Base-by-base conservation (phyloP, 2,888 invertebrate genomes). In the Parnassius glacialis region DNA sequence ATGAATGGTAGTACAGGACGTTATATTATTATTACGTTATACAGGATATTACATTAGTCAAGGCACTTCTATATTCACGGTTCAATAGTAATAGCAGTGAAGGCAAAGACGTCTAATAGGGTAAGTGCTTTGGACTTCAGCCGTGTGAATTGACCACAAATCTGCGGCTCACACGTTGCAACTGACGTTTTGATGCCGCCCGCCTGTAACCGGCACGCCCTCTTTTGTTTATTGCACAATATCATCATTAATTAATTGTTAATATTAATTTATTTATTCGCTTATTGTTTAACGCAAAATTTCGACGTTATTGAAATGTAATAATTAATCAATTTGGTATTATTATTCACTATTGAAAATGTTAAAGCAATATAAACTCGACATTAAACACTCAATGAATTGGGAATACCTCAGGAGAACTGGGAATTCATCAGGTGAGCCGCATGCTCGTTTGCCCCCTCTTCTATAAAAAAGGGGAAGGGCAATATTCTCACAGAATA, bases 121-220 rank as follows among this genome's bases (percentile, higher is more conserved):
- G 74, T 77, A 74, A 74, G 73, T 68, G 69, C 74, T 75, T 76
- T 73, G 70, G 73, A 72, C 74, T 72, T 73, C 73, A 71, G 75
- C 69, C 67, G 64, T 68, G 71, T 67, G 78, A 78, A 79, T 77
- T 79, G 83, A 87, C 90, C 90, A 90, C 90, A 87, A 88, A 90
- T 89, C 88, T 85, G 85, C 74, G 87, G 87, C 70, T 57, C 66
- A 74, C 71, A 73, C 71, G 74, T 72, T 88, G 90, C 77, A 74
- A 71, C 78, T 87, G 74, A 74, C 74, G 70, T 71, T 82, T 79
- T 79, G 74, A 73, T 73, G 74, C 70, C 74, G 69, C 76, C 76
- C 73, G 74, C 75, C 70, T 73, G 77, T 73, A 72, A 71, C 77
- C 70, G 76, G 65, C 78, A 83, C 86, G 75, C 85, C 87, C 83